Evolutionary conservation across 2,113 vertebrate species (phyloP), one percentile per base, ranked within the genome.

Genomic region (Saimiri boliviensis): DNA sequence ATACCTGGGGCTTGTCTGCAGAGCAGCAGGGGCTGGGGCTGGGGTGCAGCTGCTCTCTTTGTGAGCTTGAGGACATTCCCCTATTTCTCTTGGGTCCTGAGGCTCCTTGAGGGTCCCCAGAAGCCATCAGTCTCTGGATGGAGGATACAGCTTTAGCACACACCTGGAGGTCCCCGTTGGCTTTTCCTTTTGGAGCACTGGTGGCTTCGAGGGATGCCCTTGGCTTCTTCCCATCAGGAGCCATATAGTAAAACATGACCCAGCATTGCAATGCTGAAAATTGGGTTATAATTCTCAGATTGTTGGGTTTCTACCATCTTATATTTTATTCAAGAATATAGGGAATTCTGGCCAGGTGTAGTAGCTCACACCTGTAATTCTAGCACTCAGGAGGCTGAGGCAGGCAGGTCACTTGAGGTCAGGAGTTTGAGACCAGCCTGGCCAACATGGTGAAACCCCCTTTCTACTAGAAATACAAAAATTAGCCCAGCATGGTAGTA

Each of bases 301-400:
- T 77, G 32, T 83, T 91, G 35, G 20, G 70, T 73, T 87, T 47
- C 71, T 92, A 76, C 82, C 71, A 79, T 70, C 66, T 47, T 56
- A 6, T 27, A 71, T 87, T 91, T 94, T 84, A 49, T 81, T 93
- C 32, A 94, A 84, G 58, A 88, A 89, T 56, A 40, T 40, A 73
- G 80, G 42, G 32, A 80, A 66, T 86, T 95, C 71, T 63, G 60
- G 13, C 27, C 1, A 5, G 60, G 27, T 30, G 2, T 5, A 30
- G 60, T 30, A 5, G 60, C 27, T 63, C 60, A 63, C 0, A 12
- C 60, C 27, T 63, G 2, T 63, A 63, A 63, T 13, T 6, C 11
- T 27, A 63, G 60, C 60, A 63, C 12, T 63, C 5, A 30, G 60
- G 60, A 63, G 60, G 60, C 60, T 2, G 12, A 14, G 27, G 27